These are phyloP conservation scores for Andricus grossulariae DNA, from an alignment of 1,140 invertebrate genomes.

Conservation along the genomic window DNA sequence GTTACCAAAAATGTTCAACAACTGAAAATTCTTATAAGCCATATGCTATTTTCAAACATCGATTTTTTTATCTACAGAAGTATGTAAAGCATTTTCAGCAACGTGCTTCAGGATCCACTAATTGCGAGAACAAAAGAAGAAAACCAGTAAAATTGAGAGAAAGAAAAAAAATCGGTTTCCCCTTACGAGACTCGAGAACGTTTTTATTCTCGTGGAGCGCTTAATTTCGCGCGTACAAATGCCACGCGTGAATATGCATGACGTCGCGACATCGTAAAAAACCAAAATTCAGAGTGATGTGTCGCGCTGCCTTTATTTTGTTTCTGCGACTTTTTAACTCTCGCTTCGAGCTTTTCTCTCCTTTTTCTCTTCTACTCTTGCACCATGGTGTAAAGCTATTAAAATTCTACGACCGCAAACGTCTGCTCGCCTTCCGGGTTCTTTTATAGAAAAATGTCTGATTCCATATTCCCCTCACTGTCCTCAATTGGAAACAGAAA, in stretches of 20 bases:
- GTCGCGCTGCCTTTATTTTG: constrained; percentile 56
- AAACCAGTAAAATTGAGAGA: not conserved
- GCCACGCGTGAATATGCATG: constrained; percentile 60
- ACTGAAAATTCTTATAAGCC: no score
- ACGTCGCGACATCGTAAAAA: constrained; percentile 38
- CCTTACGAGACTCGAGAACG: constrained; percentile 33
- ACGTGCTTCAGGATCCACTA: not conserved
- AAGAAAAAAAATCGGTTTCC: not conserved
- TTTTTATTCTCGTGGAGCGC: constrained; percentile 54
- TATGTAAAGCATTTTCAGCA: not conserved
- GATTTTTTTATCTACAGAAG: no score
- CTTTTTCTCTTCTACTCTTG: not conserved
- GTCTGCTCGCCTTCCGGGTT: constrained; percentile 41
- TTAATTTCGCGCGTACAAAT: constrained; percentile 60
- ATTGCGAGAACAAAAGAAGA: not conserved
- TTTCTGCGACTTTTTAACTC: constrained; percentile 51
- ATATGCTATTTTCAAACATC: no score
- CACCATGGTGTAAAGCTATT: constrained; percentile 46
- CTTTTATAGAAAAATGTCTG: not conserved
- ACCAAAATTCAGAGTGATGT: constrained; percentile 27
- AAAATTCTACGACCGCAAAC: constrained; percentile 50
- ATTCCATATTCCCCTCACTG: not conserved
- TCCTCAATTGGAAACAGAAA: not conserved
- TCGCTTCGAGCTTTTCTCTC: not conserved
- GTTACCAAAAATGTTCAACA: no score